A percentile compares a stretch with the other conserved stretches of the same genome.
Conservation (phyloP, 2,113 vertebrate genomes). For the Alaudala cheleensis region DNA sequence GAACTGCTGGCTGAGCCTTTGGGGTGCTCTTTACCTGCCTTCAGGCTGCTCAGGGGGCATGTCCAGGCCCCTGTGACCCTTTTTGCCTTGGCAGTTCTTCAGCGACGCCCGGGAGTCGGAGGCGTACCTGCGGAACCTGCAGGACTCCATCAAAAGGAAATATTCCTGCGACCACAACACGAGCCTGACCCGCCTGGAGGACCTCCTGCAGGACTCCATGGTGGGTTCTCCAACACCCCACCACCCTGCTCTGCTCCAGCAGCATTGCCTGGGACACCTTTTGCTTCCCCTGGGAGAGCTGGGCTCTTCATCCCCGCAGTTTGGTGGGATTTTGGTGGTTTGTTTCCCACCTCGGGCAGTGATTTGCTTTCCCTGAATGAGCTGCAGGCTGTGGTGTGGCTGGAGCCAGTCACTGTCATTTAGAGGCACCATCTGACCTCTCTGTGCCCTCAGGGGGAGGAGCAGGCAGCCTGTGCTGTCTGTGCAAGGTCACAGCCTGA, state of each 20-base stretch:
- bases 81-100: constrained; percentile 81
- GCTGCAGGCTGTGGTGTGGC: not conserved
- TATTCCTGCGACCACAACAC: constrained; percentile 93
- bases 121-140: constrained; percentile 88
- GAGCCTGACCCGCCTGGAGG: constrained; percentile 90
- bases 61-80: not conserved
- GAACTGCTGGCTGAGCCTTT: not conserved
- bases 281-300: not conserved
- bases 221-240: constrained; percentile 70
- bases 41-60: fast-evolving
- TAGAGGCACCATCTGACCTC: not conserved
- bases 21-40: not conserved
- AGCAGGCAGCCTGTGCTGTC: not conserved
- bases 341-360: fast-evolving
- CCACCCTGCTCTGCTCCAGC: not conserved
- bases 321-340: not conserved
- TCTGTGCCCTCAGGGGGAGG: not conserved
- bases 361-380: not conserved
- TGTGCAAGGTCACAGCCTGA: not conserved
- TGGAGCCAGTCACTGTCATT: not conserved
- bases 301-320: fast-evolving
- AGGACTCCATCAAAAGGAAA: constrained; percentile 94
- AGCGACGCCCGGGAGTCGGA: constrained; percentile 90
- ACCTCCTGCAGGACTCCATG: constrained; percentile 98
- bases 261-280: not conserved